phyloP scores from a whole-genome alignment of 2,113 vertebrate genomes.

The Etheostoma spectabile region DNA sequence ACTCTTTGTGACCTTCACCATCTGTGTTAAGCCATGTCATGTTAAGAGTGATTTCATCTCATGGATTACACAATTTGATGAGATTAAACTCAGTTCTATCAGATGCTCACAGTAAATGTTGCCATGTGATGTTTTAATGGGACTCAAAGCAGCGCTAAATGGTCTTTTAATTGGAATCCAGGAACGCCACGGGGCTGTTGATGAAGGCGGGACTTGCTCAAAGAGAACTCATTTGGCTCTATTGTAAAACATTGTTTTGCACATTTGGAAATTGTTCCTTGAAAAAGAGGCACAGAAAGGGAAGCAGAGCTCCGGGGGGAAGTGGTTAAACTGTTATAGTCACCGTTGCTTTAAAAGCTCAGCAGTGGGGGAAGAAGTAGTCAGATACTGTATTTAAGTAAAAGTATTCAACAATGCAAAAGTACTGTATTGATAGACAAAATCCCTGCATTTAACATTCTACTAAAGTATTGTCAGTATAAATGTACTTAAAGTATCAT shows the following conservation, averaged over 20 bases:
- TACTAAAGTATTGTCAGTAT: neutral
- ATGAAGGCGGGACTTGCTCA: neutral
- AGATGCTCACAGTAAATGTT: slow-evolving; percentile 38
- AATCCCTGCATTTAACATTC: neutral
- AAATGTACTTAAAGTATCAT: neutral
- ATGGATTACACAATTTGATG: slow-evolving; percentile 60
- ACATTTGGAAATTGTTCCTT: neutral
- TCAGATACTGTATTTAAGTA: neutral
- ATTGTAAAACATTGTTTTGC: neutral
- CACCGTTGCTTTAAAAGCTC: slow-evolving; percentile 9
- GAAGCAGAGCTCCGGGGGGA: neutral
- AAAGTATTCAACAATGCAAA: neutral
- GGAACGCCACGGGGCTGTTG: neutral
- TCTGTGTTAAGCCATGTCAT: slow-evolving; percentile 35
- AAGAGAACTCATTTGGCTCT: neutral
- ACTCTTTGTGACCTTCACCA: slow-evolving; percentile 43
- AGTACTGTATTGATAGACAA: neutral
- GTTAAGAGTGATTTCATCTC: slow-evolving; percentile 53
- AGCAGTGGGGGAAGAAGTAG: neutral
- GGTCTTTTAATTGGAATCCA: slow-evolving; percentile 42
- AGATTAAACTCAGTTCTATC: slow-evolving; percentile 57
- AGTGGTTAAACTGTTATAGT: neutral
- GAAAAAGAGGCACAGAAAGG: neutral
- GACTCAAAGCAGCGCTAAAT: slow-evolving; percentile 38
- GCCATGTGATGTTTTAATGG: slow-evolving; percentile 46